Percentiles rank a stretch among this genome's conserved stretches.
Conservation (phyloP, 2,797 vertebrate genomes). For the Psittacula echo region DNA sequence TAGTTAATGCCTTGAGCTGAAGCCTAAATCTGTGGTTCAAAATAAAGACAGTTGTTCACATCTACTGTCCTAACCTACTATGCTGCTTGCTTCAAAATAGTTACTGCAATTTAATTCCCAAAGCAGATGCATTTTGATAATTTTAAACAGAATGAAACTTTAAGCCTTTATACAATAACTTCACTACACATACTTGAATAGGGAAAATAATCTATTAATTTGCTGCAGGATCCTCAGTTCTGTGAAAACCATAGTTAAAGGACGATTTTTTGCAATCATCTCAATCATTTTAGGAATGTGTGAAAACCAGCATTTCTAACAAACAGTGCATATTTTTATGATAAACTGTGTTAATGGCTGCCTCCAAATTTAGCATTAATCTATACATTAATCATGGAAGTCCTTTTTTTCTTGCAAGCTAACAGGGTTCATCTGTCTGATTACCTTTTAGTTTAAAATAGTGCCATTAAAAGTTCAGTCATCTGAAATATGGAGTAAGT, state of each 20-base stretch:
- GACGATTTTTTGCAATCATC: not conserved
- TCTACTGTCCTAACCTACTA: not conserved
- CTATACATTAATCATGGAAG: not conserved
- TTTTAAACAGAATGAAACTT: slow-evolving; percentile 15
- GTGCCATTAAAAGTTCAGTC: not conserved
- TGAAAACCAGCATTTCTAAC: not conserved
- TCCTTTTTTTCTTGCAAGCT: not conserved
- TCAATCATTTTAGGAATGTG: not conserved
- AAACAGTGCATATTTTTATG: not conserved
- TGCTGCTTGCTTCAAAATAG: not conserved
- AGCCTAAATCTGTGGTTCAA: not conserved
- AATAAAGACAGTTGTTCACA: not conserved
- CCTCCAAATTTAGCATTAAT: not conserved
- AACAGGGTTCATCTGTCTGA: not conserved
- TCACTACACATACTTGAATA: not conserved
- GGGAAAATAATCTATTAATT: slow-evolving; percentile 7
- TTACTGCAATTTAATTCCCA: not conserved
- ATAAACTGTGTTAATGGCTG: not conserved
- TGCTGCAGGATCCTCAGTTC: not conserved
- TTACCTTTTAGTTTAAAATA: not conserved
- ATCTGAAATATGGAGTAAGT: not conserved
- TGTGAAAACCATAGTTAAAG: not conserved
- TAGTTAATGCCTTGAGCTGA: not conserved
- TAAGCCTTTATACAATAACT: not conserved
- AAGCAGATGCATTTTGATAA: not conserved